Percentiles rank a stretch among this genome's conserved stretches.
These are phyloP conservation scores for Poeciliopsis gracilis DNA, from an alignment of 2,797 vertebrate species.

Conservation along the genomic window DNA sequence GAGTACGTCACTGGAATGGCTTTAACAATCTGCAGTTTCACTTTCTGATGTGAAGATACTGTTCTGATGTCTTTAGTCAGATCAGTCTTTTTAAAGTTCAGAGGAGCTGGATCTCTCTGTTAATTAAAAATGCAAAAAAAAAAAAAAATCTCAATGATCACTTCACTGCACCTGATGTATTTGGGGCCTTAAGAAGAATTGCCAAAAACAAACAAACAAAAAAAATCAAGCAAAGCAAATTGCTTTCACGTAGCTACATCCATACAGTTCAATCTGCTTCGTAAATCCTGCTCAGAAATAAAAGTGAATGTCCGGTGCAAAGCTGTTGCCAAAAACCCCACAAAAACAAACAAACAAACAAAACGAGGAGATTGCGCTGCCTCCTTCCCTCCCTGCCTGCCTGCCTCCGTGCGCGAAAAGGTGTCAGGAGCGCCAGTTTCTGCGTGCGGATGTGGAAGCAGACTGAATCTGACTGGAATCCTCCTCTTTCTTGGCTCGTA, in stretches of 20 bases:
- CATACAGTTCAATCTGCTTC: not conserved
- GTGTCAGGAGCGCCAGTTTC: conserved; percentile 18
- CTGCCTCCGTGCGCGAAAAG: conserved; percentile 10
- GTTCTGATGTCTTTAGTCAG: not conserved
- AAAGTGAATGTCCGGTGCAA: not conserved
- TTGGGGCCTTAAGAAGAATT: not conserved
- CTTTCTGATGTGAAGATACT: not conserved
- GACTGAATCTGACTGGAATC: conserved; percentile 37
- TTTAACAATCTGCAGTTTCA: not conserved
- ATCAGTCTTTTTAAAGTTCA: not conserved
- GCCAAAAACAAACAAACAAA: too few relatives aligned
- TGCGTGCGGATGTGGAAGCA: conserved; percentile 36
- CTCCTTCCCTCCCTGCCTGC: not conserved
- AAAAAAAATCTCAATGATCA: not conserved
- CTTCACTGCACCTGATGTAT: not conserved
- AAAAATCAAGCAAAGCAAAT: not conserved
- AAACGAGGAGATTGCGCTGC: not conserved
- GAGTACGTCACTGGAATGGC: not conserved
- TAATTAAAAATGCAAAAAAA: not conserved
- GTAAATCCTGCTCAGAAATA: not conserved
- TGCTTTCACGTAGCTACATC: not conserved
- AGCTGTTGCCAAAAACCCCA: not conserved
- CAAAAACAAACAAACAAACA: too few relatives aligned
- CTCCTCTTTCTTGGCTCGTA: conserved; percentile 23
- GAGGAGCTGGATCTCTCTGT: not conserved